Base-by-base conservation (phyloP, 2,888 invertebrate species). In the Euclidia mi region DNA sequence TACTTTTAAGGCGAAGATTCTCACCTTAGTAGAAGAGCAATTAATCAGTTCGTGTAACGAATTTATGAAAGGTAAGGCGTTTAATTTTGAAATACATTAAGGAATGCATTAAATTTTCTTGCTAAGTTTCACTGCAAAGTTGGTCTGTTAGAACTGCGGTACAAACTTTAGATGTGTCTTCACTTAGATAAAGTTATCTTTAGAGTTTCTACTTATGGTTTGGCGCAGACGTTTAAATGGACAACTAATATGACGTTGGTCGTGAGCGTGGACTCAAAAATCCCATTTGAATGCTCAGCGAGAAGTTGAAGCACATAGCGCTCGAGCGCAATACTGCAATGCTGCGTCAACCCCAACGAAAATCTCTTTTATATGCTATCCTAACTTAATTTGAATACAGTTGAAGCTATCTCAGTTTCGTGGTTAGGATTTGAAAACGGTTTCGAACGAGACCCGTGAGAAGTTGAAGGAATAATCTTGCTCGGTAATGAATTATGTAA, bases 341-440 rank as follows among this genome's bases (percentile, higher is more conserved):
- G 50, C 61, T 47, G 43, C 56, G 63, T 42, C 48, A 52, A 64
- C 68, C 65, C 58, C 64, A 47, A 64, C 63, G 48, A 51, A 68
- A 78, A 77, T 68, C 76, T 72, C 64, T 71, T 72, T 71, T 71
- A 71, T 67, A 61, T 65, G 51, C 60, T 57, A 53, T 59, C 56
- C 63, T 53, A 67, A 69, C 71, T 70, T 59, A 55, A 71, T 76
- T 73, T 71, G 57, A 69, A 71, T 76, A 64, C 55, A 69, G 65
- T 76, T 64, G 46, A 57, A 59, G 64, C 58, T 61, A 57, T 52
- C 62, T 43, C 32, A 69, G 68, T 53, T 62, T 53, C 52, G 59
- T 60, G 55, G 55, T 55, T 38, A 37, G 49, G 56, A 55, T 71
- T 69, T 58, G 47, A 63, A 59, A 65, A 59, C 35, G 40, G 28